Percentiles rank a stretch among this genome's conserved stretches.
phyloP scores from a whole-genome alignment of 2,888 invertebrate species.

The Galerucella nymphaeae region DNA sequence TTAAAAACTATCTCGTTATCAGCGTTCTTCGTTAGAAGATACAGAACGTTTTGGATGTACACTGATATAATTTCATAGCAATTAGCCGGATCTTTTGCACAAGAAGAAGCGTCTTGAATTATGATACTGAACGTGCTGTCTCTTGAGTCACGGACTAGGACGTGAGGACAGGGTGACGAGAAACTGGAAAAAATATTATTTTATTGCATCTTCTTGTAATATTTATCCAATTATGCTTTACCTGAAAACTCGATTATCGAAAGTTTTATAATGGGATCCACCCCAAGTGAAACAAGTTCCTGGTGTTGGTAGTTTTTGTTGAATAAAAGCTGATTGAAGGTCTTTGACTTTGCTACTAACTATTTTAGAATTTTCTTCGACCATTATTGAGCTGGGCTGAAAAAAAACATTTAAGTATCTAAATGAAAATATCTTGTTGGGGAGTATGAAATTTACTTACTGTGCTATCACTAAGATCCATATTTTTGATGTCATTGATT shows the following conservation, averaged over 20 bases:
- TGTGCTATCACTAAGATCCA: neutral
- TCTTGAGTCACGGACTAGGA: constrained; percentile 75
- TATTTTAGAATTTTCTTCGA: neutral
- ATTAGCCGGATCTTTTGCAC: constrained; percentile 65
- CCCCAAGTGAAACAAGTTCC: constrained; percentile 85
- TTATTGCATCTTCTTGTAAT: neutral
- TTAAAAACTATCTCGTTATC: constrained; percentile 51
- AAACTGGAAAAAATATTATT: constrained; percentile 68
- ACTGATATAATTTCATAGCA: constrained; percentile 70
- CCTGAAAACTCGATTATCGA: constrained; percentile 84
- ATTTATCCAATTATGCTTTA: constrained; percentile 52
- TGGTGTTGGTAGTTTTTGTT: constrained; percentile 67
- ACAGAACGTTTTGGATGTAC: constrained; percentile 78
- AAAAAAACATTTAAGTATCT: neutral
- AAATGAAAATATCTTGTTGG: too few species aligned
- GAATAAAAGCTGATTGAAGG: constrained; percentile 45
- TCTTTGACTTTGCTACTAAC: neutral
- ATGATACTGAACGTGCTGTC: constrained; percentile 79
- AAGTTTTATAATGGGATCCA: constrained; percentile 84
- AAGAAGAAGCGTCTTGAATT: constrained; percentile 68
- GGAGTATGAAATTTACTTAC: neutral
- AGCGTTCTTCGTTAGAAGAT: constrained; percentile 66
- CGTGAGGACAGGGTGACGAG: constrained; percentile 80
- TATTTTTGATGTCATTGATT: neutral
- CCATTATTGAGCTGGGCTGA: neutral